phyloP scores from a whole-genome alignment of 2,888 invertebrate genomes.

The Meteorus cinctellus region DNA sequence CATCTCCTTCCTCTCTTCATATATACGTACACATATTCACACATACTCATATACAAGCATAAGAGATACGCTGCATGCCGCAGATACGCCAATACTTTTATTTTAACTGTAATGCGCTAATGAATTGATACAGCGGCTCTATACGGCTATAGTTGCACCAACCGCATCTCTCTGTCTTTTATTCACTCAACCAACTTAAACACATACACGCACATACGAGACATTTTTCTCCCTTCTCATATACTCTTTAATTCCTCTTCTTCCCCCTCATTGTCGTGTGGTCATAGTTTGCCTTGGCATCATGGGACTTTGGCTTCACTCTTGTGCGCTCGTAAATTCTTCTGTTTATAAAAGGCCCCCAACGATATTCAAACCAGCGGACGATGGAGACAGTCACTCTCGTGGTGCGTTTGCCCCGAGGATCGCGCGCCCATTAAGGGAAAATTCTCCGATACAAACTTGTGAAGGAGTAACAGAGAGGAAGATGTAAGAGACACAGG shows the following conservation, averaged over 20 bases:
- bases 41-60: slow-evolving; percentile 39
- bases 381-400: slow-evolving; percentile 38
- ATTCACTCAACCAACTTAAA: slow-evolving; percentile 24
- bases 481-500: background rate
- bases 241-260: slow-evolving; percentile 19
- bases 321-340: slow-evolving; percentile 8
- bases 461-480: background rate
- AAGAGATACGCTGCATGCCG: slow-evolving; percentile 64
- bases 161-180: slow-evolving; percentile 33
- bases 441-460: slow-evolving; percentile 33
- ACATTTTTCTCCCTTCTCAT: slow-evolving; percentile 25
- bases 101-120: slow-evolving; percentile 68
- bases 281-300: slow-evolving; percentile 9
- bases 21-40: background rate
- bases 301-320: slow-evolving; percentile 1
- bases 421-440: slow-evolving; percentile 44
- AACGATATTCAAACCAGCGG: slow-evolving; percentile 42
- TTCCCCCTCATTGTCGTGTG: background rate
- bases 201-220: background rate
- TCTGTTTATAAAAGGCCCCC: slow-evolving; percentile 11
- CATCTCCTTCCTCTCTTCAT: slow-evolving; percentile 10
- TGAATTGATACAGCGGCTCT: slow-evolving; percentile 66
- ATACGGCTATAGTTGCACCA: slow-evolving; percentile 45
- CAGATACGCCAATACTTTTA: slow-evolving; percentile 67
- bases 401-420: slow-evolving; percentile 6